Conservation (phyloP, 1,140 invertebrate genomes). For the Meloidogyne hapla region DNA sequence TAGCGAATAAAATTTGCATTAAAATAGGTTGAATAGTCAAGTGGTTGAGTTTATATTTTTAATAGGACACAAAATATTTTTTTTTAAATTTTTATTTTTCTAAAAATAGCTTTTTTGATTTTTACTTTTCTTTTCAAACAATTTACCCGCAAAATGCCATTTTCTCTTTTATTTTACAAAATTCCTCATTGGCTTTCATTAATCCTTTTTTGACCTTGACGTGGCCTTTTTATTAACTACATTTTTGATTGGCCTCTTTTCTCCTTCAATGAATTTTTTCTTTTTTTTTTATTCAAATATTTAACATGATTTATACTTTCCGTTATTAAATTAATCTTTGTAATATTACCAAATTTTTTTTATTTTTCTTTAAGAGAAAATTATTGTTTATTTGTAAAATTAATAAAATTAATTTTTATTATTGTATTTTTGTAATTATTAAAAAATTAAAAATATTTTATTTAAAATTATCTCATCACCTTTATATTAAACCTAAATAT, state of each 20-base stretch:
- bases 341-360: neutral
- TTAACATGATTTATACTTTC: neutral
- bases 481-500: no score
- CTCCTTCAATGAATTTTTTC: neutral
- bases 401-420: no score
- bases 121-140: neutral
- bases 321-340: neutral
- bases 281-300: neutral
- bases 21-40: neutral
- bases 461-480: no score
- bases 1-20: conserved; percentile 6
- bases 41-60: neutral
- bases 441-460: no score
- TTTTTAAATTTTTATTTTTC: neutral
- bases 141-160: conserved; percentile 1
- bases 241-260: neutral
- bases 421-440: no score
- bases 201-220: conserved; percentile 2
- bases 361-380: no score
- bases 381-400: no score
- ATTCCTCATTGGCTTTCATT: conserved; percentile 5
- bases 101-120: neutral
- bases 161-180: neutral
- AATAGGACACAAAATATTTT: neutral
- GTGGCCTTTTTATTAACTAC: neutral